Conservation (phyloP, 2,113 vertebrate species). For the Suncus etruscus region DNA sequence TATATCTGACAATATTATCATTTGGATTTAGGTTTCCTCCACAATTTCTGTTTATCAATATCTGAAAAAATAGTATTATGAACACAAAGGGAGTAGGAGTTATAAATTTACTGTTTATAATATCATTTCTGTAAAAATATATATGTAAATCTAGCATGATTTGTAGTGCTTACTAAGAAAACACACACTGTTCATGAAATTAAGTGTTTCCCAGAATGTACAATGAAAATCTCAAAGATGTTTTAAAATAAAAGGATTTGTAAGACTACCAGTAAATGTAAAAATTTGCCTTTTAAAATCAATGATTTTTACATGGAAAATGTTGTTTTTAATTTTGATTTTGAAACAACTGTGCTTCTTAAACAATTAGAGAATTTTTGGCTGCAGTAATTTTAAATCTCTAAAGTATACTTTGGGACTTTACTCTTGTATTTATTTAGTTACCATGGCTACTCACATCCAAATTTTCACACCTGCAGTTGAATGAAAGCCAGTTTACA, state of each 20-base stretch:
- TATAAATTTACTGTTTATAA: background rate
- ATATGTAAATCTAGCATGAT: conserved; percentile 26
- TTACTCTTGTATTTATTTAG: conserved; percentile 79
- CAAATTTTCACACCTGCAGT: conserved; percentile 80
- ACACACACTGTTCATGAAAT: background rate
- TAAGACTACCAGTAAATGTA: background rate
- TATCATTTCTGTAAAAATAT: conserved; percentile 61
- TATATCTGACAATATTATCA: too few relatives aligned
- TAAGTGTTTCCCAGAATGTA: conserved; percentile 26
- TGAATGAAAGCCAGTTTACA: conserved; percentile 71
- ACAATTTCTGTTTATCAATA: too few relatives aligned
- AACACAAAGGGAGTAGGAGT: too few relatives aligned
- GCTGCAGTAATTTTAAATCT: conserved; percentile 57
- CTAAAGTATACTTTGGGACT: conserved; percentile 28
- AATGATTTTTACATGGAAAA: background rate
- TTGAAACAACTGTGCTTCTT: background rate
- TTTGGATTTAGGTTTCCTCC: too few relatives aligned
- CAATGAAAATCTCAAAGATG: background rate
- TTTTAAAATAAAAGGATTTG: conserved; percentile 19
- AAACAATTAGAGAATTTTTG: conserved; percentile 72
- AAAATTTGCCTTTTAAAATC: background rate
- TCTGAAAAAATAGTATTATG: too few relatives aligned
- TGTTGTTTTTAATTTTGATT: background rate
- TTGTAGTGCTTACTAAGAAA: conserved; percentile 59
- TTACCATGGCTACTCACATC: conserved; percentile 76